Base-by-base conservation (phyloP, 2,888 invertebrate species). In the Acronicta alni region DNA sequence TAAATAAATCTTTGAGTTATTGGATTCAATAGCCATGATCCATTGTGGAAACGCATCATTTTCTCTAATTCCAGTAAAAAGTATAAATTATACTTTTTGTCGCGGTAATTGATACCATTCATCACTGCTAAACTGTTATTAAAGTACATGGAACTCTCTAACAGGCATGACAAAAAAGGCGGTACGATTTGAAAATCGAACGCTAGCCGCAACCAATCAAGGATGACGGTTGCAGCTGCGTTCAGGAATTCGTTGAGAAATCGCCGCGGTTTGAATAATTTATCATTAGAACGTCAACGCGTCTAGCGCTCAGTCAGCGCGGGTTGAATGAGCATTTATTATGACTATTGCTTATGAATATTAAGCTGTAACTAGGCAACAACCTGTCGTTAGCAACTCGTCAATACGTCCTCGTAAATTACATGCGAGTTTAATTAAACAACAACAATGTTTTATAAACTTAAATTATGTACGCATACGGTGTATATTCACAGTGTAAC, bases 201-300 rank as follows among this genome's bases (percentile, higher is more conserved):
- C 77, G 85, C 75, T 39, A 72, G 72, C 73, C 69, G 72, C 85
- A 80, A 67, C 84, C 88, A 89, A 84, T 89, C 89, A 85, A 89
- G 87, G 86, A 84, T 91, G 91, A 91, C 91, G 88, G 81, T 82
- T 86, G 87, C 88, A 84, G 85, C 89, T 87, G 90, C 92, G 91
- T 89, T 91, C 90, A 92, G 91, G 92, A 92, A 93, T 93, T 84
- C 88, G 87, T 89, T 88, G 92, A 91, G 93, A 93, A 93, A 93
- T 92, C 92, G 87, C 80, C 80, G 88, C 80, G 80, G 72, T 74
- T 89, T 91, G 91, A 92, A 92, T 93, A 84, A 91, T 91, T 90
- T 90, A 93, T 90, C 72, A 64, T 72, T 75, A 60, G 65, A 75
- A 75, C 70, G 70, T 75, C 72, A 69, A 69, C 57, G 41, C 57